Percentiles rank a stretch among this genome's conserved stretches.
phyloP scores from a whole-genome alignment of 2,113 vertebrate genomes.

The Axis porcinus region DNA sequence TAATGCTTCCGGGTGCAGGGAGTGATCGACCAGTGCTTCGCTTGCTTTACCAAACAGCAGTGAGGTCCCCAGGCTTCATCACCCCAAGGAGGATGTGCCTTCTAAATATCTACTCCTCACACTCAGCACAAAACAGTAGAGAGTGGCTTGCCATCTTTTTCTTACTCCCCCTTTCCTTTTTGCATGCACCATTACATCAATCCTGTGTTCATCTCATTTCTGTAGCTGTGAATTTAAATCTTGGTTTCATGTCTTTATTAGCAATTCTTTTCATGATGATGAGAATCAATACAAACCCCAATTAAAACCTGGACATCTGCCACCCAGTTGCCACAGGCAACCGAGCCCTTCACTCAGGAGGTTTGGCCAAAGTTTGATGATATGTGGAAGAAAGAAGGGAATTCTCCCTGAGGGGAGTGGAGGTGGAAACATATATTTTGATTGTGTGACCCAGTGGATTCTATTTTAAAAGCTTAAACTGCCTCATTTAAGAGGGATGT shows the following conservation, averaged over 20 bases:
- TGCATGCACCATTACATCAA: neutral
- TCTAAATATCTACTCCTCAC: neutral
- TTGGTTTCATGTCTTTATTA: neutral
- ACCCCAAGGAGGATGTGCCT: too few relatives aligned
- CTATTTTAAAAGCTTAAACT: neutral
- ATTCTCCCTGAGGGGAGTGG: neutral
- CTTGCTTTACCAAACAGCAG: neutral
- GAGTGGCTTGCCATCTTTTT: neutral
- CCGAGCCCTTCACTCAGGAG: neutral
- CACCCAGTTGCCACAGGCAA: neutral
- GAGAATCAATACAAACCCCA: neutral
- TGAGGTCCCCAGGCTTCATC: neutral
- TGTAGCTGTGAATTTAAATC: neutral
- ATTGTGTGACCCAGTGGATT: neutral
- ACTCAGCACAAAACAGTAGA: neutral
- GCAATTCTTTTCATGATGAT: neutral
- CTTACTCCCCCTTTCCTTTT: neutral
- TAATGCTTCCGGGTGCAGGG: neutral
- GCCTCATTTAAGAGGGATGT: neutral
- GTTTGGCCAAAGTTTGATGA: neutral
- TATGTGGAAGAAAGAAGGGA: too few relatives aligned
- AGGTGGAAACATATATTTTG: neutral
- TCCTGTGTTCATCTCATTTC: neutral
- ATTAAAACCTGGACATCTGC: neutral
- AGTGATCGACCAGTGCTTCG: neutral